phyloP scores from a whole-genome alignment of 1,140 invertebrate species.

The Elysia chlorotica region DNA sequence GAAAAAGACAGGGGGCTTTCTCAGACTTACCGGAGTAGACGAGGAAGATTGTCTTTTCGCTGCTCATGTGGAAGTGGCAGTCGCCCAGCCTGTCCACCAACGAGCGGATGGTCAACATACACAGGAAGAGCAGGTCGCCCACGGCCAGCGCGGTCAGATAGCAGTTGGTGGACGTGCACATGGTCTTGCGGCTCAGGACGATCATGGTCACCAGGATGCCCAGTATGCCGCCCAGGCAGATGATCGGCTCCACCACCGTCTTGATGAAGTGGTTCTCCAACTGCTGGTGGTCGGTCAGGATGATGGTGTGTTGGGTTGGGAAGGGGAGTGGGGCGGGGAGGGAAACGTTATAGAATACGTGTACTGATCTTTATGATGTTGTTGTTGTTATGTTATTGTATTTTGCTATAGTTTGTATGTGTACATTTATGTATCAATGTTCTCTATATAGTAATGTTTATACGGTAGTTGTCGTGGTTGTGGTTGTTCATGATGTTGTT shows the following conservation, averaged over 20 bases:
- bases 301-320: no score
- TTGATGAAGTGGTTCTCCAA: conserved; percentile 33
- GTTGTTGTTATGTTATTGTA: not conserved
- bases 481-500: no score
- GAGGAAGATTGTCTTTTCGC: not conserved
- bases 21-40: not conserved
- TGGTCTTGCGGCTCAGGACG: conserved; percentile 74
- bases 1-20: not conserved
- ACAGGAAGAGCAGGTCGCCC: conserved; percentile 74
- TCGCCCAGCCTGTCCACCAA: conserved; percentile 28
- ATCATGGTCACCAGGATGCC: conserved; percentile 50
- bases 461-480: no score
- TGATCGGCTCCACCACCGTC: conserved; percentile 38
- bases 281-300: no score
- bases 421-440: not conserved
- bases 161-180: conserved; percentile 75
- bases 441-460: no score
- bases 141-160: conserved; percentile 77
- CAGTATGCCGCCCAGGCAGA: conserved; percentile 39
- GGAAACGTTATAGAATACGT: not conserved
- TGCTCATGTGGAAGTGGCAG: conserved; percentile 5
- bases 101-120: conserved; percentile 61
- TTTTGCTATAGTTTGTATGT: not conserved
- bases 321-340: conserved; percentile 11
- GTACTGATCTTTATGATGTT: not conserved